Evolutionary conservation across 2,113 vertebrate species (phyloP).

Genomic region (Diglossa brunneiventris): DNA sequence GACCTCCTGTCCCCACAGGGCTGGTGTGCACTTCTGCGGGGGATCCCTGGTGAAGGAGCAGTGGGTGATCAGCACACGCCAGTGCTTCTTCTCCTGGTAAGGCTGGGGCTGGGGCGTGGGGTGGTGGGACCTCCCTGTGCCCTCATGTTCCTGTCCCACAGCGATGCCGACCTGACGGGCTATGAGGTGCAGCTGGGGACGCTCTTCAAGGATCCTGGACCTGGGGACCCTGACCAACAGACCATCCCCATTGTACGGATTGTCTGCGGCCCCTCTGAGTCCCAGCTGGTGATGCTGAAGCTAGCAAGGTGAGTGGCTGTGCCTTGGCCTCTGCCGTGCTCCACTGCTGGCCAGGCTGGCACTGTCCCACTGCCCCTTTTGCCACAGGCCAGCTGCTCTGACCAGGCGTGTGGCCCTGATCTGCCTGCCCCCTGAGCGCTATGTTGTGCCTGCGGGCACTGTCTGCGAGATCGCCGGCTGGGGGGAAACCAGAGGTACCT

Average conservation of each 20-base stretch:
- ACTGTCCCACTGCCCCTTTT: neutral
- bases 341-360: neutral
- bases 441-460: slow-evolving; percentile 81
- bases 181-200: slow-evolving; percentile 91
- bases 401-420: slow-evolving; percentile 88
- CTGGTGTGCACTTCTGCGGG: slow-evolving; percentile 92
- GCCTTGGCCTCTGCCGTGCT: neutral
- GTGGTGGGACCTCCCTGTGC: neutral
- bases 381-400: slow-evolving; percentile 78
- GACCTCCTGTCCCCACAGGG: slow-evolving; percentile 67
- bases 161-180: slow-evolving; percentile 81
- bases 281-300: slow-evolving; percentile 91
- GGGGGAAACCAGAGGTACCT: slow-evolving; percentile 89
- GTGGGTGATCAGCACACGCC: slow-evolving; percentile 95
- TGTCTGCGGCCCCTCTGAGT: slow-evolving; percentile 87
- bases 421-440: slow-evolving; percentile 90
- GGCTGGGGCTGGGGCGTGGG: accelerated
- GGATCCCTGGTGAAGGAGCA: slow-evolving; percentile 89
- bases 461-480: slow-evolving; percentile 92
- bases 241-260: slow-evolving; percentile 81
- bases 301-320: slow-evolving; percentile 76
- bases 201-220: slow-evolving; percentile 80
- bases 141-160: slow-evolving; percentile 43
- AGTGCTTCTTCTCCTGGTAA: slow-evolving; percentile 97
- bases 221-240: slow-evolving; percentile 81